These are phyloP conservation scores for Danio choprae DNA, from an alignment of 2,797 vertebrate species.

Conservation along the genomic window DNA sequence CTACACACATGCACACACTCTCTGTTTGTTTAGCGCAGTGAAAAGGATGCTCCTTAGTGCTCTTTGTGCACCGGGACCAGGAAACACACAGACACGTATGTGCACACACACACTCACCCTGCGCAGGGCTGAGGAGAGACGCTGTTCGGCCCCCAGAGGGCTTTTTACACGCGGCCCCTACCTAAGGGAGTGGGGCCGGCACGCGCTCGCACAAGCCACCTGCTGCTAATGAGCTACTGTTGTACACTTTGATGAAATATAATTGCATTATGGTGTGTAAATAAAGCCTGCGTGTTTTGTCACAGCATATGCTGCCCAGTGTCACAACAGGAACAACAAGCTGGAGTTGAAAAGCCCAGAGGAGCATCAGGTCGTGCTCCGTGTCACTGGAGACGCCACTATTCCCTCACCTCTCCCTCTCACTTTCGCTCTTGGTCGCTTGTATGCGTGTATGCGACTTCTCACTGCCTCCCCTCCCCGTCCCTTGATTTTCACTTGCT, in stretches of 20 bases:
- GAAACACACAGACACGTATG: constrained; percentile 16
- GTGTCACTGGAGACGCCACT: constrained; percentile 68
- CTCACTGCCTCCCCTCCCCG: not conserved
- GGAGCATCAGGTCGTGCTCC: constrained; percentile 62
- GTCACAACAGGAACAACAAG: constrained; percentile 91
- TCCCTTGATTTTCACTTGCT: constrained; percentile 55
- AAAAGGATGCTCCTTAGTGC: constrained; percentile 51
- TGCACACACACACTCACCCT: not conserved
- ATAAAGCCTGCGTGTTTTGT: constrained; percentile 95
- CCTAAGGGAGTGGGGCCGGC: constrained; percentile 78
- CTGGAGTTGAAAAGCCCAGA: constrained; percentile 64
- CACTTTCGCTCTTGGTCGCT: constrained; percentile 66
- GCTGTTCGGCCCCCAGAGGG: constrained; percentile 44
- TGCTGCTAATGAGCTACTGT: constrained; percentile 96
- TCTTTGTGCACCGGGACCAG: constrained; percentile 49
- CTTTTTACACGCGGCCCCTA: constrained; percentile 72
- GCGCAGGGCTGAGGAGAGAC: constrained; percentile 52
- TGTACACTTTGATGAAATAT: constrained; percentile 97
- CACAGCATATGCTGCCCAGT: constrained; percentile 90
- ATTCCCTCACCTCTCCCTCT: constrained; percentile 64
- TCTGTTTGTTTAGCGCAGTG: constrained; percentile 57
- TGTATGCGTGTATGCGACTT: constrained; percentile 58
- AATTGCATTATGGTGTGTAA: constrained; percentile 96
- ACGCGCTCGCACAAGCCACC: constrained; percentile 82
- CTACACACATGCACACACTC: constrained; percentile 48